A percentile compares a stretch with the other conserved stretches of the same genome.
Evolutionary conservation across 2,888 invertebrate genomes (phyloP).

Genomic region (Drosophila paranaensis): DNA sequence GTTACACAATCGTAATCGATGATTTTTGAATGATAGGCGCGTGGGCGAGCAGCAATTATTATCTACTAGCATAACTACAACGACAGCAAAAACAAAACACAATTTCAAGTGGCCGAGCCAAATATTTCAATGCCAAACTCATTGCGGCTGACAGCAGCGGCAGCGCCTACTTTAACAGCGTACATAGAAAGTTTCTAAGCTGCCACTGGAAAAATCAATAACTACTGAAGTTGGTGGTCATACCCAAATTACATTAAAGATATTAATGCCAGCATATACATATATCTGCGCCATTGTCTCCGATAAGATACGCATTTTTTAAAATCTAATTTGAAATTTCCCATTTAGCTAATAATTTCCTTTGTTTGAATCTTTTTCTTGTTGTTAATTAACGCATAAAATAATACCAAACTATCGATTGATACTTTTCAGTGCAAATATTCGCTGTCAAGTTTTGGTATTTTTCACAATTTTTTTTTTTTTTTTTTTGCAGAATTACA

Average conservation of each 20-base stretch:
- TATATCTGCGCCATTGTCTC: background rate
- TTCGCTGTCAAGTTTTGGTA: background rate
- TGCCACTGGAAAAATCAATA: constrained; percentile 14
- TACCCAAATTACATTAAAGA: background rate
- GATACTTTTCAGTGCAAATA: no score
- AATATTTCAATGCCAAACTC: constrained; percentile 53
- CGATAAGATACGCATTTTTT: background rate
- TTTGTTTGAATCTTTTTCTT: background rate
- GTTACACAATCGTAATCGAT: constrained; percentile 54
- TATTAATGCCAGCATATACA: background rate
- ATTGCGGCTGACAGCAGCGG: background rate
- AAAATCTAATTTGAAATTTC: background rate
- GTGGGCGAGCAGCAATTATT: constrained; percentile 37
- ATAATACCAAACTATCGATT: constrained; percentile 13
- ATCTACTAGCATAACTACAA: constrained; percentile 4
- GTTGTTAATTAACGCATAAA: background rate
- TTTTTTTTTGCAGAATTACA: rapidly evolving
- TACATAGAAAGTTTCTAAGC: constrained; percentile 1
- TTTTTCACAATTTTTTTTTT: background rate
- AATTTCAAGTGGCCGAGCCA: constrained; percentile 12
- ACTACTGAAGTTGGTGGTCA: background rate
- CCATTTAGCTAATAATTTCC: background rate
- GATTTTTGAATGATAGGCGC: constrained; percentile 52
- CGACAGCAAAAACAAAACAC: background rate
- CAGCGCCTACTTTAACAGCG: constrained; percentile 11